These are phyloP conservation scores for Bellardia bayeri DNA, from an alignment of 2,888 invertebrate species.

Conservation along the genomic window DNA sequence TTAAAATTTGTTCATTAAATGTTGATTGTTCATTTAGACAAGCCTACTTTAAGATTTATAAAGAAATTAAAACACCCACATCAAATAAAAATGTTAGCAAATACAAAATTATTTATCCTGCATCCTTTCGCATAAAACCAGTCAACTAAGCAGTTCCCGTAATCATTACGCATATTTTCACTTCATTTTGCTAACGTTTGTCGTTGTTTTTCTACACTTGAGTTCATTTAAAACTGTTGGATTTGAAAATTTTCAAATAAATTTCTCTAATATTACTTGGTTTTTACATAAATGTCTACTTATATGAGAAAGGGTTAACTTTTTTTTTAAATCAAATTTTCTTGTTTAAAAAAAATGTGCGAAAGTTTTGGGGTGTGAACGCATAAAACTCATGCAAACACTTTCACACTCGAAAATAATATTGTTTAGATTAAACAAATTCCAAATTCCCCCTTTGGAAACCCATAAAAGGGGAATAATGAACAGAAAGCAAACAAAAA, in stretches of 20 bases:
- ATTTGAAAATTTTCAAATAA: slow-evolving; percentile 16
- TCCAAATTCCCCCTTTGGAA: slow-evolving; percentile 43
- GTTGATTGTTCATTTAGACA: slow-evolving; percentile 40
- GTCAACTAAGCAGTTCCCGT: background rate
- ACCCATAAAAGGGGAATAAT: slow-evolving; percentile 1
- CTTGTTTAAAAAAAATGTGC: slow-evolving; percentile 31
- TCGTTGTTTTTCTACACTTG: slow-evolving; percentile 19
- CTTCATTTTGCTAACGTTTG: slow-evolving; percentile 52
- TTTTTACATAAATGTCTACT: slow-evolving; percentile 32
- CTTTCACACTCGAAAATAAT: slow-evolving; percentile 67
- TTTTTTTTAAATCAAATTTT: slow-evolving; percentile 9
- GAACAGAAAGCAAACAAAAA: slow-evolving; percentile 52
- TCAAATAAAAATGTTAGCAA: background rate
- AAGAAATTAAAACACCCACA: slow-evolving; percentile 39
- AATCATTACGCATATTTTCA: slow-evolving; percentile 43
- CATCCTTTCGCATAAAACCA: slow-evolving; percentile 27
- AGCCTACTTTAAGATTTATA: slow-evolving; percentile 37
- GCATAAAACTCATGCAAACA: slow-evolving; percentile 68
- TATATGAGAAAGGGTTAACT: slow-evolving; percentile 58
- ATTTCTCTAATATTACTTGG: background rate
- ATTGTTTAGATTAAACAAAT: slow-evolving; percentile 48
- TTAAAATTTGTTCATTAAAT: slow-evolving; percentile 47
- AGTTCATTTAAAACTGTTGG: slow-evolving; percentile 24
- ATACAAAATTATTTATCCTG: slow-evolving; percentile 18
- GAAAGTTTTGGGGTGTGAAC: slow-evolving; percentile 65